phyloP scores from a whole-genome alignment of 2,888 invertebrate species.

The Xanthia togata region DNA sequence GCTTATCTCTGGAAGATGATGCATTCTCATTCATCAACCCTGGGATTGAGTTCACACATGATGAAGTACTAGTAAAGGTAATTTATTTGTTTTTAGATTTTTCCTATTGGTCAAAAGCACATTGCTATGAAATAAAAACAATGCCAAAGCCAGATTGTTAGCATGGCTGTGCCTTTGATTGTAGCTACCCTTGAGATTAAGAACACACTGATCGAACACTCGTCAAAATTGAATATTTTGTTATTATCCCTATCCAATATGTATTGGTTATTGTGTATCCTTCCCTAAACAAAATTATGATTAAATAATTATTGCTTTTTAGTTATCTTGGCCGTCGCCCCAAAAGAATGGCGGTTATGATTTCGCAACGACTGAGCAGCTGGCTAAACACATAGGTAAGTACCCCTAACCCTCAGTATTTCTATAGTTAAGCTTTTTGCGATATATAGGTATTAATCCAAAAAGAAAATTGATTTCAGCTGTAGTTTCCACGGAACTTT shows the following conservation, averaged over 20 bases:
- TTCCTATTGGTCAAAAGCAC: not conserved
- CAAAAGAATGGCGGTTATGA: conserved; percentile 88
- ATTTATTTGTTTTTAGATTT: conserved; percentile 41
- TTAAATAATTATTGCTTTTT: conserved; percentile 23
- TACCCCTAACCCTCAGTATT: conserved; percentile 20
- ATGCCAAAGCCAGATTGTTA: not conserved
- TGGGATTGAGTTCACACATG: conserved; percentile 88
- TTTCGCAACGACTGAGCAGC: conserved; percentile 87
- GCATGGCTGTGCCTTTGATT: not conserved
- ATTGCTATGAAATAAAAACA: not conserved
- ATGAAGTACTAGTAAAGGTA: conserved; percentile 90
- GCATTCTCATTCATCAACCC: conserved; percentile 90
- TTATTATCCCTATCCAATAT: not conserved
- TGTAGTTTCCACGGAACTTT: not conserved
- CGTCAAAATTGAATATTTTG: not conserved
- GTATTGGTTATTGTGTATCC: not conserved
- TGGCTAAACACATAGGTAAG: conserved; percentile 87
- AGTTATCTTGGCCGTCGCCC: conserved; percentile 89
- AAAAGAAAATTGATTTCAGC: not conserved
- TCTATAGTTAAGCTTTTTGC: not conserved
- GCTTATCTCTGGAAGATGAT: conserved; percentile 89
- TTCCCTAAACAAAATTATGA: not conserved
- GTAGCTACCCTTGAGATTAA: not conserved
- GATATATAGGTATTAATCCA: not conserved
- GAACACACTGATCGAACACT: not conserved